Base-by-base conservation (phyloP, 1,140 invertebrate genomes). In the Heliconius hermathena region DNA sequence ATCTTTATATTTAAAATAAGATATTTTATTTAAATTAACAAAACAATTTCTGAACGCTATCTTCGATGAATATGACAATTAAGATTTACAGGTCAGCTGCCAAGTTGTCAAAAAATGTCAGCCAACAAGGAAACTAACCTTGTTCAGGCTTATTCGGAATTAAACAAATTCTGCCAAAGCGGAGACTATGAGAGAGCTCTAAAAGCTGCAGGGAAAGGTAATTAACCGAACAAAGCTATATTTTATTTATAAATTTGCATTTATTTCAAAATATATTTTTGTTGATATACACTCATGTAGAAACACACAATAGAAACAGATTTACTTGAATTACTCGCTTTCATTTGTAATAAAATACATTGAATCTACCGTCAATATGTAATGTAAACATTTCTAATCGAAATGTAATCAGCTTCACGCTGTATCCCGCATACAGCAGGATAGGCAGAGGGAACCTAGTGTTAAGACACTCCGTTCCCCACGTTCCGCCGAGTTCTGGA, bases 171-270 rank as follows among this genome's bases (percentile, higher is more conserved):
- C 88, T 97, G 97, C 72, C 97, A 98, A 93, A 98, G 96, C 90
- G 96, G 97, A 74, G 98, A 99, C 86, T 98, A 97, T 94, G 98
- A 98, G 83, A 97, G 97, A 94, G 98, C 98, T 1, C 93, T 99
- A 36, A 99, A 99, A 96, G 95, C 97, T 73, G 96, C 97, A 8
- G 98, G 98, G 85, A 98, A 97, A 96, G 97, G 98, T 99, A 96
- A 96, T 95, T 66, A 66, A 73, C 71, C 29, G 13, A 8, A 60
- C 74, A 29, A 20, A 76, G 22, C 41, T 60, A 73, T 72, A 75
- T 72, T 78, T 77, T 38, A 79, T 83, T 83, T 70, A 81, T 77
- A 83, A 77, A 66, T 57, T 9, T 60, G 8, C 18, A 29, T 2
- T 41, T 26, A 29, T 70, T 26, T n/a, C 18, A 9, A 66, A 66